A percentile compares a stretch with the other conserved stretches of the same genome.
Conservation (phyloP, 2,888 invertebrate species). For the Saturnia japonica region DNA sequence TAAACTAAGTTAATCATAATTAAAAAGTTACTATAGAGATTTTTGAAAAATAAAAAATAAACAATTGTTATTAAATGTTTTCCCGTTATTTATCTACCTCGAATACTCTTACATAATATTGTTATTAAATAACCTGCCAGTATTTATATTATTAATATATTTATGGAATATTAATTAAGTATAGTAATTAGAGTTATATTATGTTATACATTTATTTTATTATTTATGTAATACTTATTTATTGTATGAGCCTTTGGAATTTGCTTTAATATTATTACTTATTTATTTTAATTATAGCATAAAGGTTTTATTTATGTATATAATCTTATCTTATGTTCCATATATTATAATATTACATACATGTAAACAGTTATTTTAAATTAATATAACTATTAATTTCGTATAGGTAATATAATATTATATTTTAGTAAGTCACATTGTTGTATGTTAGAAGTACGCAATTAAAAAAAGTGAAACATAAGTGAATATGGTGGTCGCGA, state of each 20-base stretch:
- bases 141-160: conserved; percentile 17
- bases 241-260: conserved; percentile 64
- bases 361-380: background rate
- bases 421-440: no score
- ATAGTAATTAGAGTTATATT: conserved; percentile 31
- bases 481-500: no score
- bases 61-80: background rate
- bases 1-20: background rate
- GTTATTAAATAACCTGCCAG: conserved; percentile 23
- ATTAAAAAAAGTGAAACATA: no score
- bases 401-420: no score
- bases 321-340: background rate
- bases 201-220: conserved; percentile 13
- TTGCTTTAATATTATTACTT: conserved; percentile 63
- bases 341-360: background rate
- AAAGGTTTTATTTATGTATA: background rate
- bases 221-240: conserved; percentile 43
- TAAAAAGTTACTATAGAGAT: background rate
- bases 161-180: conserved; percentile 18
- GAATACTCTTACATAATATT: conserved; percentile 6
- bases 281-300: conserved; percentile 1
- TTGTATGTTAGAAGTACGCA: no score
- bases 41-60: background rate
- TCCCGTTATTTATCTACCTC: background rate
- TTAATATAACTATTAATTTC: no score